Conservation (phyloP, 2,113 vertebrate species). For the Triplophysa tibetana region DNA sequence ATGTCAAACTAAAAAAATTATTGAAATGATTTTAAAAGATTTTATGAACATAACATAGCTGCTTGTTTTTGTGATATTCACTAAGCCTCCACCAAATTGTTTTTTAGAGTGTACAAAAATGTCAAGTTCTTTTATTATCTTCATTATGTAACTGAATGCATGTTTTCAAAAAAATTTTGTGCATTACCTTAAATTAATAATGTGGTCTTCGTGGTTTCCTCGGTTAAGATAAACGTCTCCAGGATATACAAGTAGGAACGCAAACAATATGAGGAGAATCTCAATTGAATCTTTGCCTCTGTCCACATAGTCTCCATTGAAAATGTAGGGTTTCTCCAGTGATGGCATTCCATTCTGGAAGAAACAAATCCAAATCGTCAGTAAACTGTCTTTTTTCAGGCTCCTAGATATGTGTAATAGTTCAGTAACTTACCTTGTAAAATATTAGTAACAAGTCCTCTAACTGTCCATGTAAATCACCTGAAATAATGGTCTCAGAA, state of each 20-base stretch:
- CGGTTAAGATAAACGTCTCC: conserved; percentile 89
- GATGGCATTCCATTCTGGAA: conserved; percentile 91
- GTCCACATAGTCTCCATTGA: conserved; percentile 95
- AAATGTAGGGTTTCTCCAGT: conserved; percentile 85
- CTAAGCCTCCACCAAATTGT: too few relatives aligned
- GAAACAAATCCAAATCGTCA: background rate
- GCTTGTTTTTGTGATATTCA: too few relatives aligned
- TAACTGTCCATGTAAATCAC: conserved; percentile 91
- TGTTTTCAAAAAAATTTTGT: background rate
- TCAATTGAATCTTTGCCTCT: conserved; percentile 90
- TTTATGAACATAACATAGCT: too few relatives aligned
- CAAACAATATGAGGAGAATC: conserved; percentile 88
- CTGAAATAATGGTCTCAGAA: conserved; percentile 63
- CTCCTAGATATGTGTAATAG: background rate
- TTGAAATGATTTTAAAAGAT: too few relatives aligned
- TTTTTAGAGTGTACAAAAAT: too few relatives aligned
- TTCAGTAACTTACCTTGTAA: conserved; percentile 75
- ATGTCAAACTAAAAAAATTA: too few relatives aligned
- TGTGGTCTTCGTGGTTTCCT: conserved; percentile 93
- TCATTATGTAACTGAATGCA: background rate
- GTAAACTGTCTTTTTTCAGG: too few relatives aligned
- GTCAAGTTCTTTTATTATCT: background rate
- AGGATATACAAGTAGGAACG: conserved; percentile 89
- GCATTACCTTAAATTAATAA: conserved; percentile 87
- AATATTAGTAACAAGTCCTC: conserved; percentile 88